Evolutionary conservation across 2,113 vertebrate genomes (phyloP).

Genomic region (Rhabdornis inornatus): DNA sequence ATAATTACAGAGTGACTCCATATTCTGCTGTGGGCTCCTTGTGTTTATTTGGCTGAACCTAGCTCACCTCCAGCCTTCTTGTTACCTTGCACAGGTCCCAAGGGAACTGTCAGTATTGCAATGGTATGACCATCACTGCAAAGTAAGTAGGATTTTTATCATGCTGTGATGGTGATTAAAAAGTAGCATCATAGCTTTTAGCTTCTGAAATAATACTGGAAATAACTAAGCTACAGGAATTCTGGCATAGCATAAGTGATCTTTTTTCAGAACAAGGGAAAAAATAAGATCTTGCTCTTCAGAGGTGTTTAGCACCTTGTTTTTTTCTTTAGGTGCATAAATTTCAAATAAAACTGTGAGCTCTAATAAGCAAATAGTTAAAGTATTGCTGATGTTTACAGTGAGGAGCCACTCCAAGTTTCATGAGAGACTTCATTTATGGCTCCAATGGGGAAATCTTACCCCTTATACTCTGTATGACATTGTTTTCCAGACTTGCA

Average conservation of each 20-base stretch:
- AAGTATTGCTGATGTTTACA: background rate
- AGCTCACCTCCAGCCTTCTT: background rate
- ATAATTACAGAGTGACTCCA: background rate
- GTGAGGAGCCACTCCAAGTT: background rate
- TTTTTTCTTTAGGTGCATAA: background rate
- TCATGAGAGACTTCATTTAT: background rate
- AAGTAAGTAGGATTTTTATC: background rate
- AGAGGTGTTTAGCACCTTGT: background rate
- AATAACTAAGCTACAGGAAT: background rate
- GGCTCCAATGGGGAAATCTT: background rate
- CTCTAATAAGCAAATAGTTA: background rate
- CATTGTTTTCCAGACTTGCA: background rate
- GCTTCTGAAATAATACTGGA: background rate
- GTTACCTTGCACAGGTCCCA: background rate
- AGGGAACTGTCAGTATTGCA: background rate
- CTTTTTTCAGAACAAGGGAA: background rate
- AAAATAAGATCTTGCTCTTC: background rate
- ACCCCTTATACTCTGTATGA: background rate
- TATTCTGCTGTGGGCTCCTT: background rate
- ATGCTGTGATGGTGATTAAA: background rate
- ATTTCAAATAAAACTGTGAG: background rate
- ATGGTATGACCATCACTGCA: background rate
- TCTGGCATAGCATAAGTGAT: background rate
- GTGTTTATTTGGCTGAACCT: background rate
- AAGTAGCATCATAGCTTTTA: background rate